Percentiles rank a stretch among this genome's conserved stretches.
These are phyloP conservation scores for Neopipo cinnamomea DNA, from an alignment of 2,113 vertebrate species.

Conservation along the genomic window DNA sequence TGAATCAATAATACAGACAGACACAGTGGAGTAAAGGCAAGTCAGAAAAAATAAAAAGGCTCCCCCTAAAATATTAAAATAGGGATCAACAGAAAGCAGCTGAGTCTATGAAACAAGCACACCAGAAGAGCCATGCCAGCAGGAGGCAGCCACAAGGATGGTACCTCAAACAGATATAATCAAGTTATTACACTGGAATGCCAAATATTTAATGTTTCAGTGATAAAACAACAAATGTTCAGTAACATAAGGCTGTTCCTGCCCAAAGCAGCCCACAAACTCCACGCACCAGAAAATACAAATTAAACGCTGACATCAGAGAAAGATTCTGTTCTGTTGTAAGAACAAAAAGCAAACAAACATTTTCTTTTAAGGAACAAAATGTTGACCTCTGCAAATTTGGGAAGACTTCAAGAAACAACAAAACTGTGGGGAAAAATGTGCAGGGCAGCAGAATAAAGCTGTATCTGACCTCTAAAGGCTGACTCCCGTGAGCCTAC, in stretches of 20 bases:
- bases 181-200: neutral
- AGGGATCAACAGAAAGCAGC: neutral
- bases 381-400: conserved; percentile 47
- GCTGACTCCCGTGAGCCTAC: neutral
- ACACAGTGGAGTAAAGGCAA: neutral
- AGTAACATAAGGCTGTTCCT: neutral
- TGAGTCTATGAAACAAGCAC: neutral
- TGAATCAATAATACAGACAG: neutral
- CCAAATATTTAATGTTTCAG: conserved; percentile 13
- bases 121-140: neutral
- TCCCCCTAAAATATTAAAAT: neutral
- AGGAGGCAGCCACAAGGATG: neutral
- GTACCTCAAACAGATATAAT: neutral
- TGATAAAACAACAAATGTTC: conserved; percentile 44
- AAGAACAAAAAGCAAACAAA: conserved; percentile 49
- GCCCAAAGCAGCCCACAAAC: conserved; percentile 28
- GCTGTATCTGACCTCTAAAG: neutral
- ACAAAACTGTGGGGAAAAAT: conserved; percentile 24
- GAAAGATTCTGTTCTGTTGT: conserved; percentile 8
- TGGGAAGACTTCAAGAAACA: conserved; percentile 52
- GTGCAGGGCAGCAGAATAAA: conserved; percentile 52
- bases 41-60: neutral
- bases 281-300: neutral
- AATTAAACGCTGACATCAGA: conserved; percentile 33
- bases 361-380: conserved; percentile 44